A percentile compares a stretch with the other conserved stretches of the same genome.
Evolutionary conservation across 1,140 invertebrate genomes (phyloP).

Genomic region (Hesperophylax magnus): DNA sequence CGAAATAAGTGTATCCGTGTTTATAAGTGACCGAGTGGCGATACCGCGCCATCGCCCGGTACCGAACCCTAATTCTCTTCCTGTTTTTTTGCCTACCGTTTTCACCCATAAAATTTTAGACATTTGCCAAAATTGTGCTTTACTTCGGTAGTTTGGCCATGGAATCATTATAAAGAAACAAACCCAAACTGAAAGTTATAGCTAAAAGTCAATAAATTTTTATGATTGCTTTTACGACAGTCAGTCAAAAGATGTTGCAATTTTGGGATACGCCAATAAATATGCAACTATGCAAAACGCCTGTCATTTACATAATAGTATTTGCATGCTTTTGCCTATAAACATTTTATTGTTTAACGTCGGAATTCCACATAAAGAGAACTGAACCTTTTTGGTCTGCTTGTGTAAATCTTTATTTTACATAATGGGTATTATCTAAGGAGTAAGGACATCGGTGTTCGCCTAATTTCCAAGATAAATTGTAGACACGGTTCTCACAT

Average conservation of each 20-base stretch:
- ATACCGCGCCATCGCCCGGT: not conserved
- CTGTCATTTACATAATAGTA: slow-evolving; percentile 34
- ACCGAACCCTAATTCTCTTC: slow-evolving; percentile 36
- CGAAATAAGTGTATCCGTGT: not conserved
- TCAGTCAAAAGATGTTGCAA: slow-evolving; percentile 32
- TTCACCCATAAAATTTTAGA: slow-evolving; percentile 13
- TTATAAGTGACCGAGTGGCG: not conserved
- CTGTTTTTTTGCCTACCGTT: slow-evolving; percentile 36
- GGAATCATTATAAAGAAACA: slow-evolving; percentile 18
- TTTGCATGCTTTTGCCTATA: slow-evolving; percentile 27
- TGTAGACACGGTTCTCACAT: not conserved
- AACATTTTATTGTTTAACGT: slow-evolving; percentile 36
- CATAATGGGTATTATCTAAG: not conserved
- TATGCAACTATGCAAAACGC: slow-evolving; percentile 45
- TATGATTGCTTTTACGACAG: slow-evolving; percentile 38
- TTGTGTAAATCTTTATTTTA: slow-evolving; percentile 11
- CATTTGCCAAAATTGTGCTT: slow-evolving; percentile 24
- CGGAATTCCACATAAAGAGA: slow-evolving; percentile 4
- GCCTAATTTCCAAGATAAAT: too few species aligned
- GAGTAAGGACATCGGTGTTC: not conserved
- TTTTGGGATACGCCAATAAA: slow-evolving; percentile 20
- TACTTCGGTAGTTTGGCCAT: slow-evolving; percentile 39
- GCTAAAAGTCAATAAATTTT: slow-evolving; percentile 24
- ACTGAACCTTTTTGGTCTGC: not conserved
- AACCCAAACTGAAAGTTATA: slow-evolving; percentile 7